Conservation (phyloP, 2,113 vertebrate species). For the Phycodurus eques region DNA sequence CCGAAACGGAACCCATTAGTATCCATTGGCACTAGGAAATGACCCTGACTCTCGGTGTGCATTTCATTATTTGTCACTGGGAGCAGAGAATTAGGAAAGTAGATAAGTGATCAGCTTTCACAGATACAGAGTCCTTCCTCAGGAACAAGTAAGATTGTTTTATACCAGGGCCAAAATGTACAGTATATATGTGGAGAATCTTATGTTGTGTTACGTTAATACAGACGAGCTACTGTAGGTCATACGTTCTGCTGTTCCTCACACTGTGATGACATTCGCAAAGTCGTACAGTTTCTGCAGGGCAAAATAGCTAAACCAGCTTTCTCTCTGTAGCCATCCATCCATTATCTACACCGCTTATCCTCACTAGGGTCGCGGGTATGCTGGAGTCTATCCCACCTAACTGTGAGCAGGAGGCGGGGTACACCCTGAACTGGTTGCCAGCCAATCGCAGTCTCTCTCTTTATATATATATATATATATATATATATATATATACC, state of each 20-base stretch:
- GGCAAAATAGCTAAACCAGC: too few relatives aligned
- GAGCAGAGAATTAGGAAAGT: slow-evolving; percentile 28
- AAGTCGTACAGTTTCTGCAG: background rate
- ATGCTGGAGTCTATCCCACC: too few relatives aligned
- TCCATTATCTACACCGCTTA: too few relatives aligned
- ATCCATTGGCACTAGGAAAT: slow-evolving; percentile 53
- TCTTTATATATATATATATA: too few relatives aligned
- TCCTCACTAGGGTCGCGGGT: too few relatives aligned
- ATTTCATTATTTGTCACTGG: slow-evolving; percentile 32
- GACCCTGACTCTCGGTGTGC: slow-evolving; percentile 49
- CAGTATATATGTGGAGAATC: slow-evolving; percentile 40
- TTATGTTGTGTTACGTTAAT: slow-evolving; percentile 33
- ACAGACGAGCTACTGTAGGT: slow-evolving; percentile 1
- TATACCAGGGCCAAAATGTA: slow-evolving; percentile 54
- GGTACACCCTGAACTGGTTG: too few relatives aligned
- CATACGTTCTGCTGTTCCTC: slow-evolving; percentile 16
- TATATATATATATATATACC: too few relatives aligned
- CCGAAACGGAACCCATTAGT: slow-evolving; percentile 54
- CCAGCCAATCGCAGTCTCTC: too few relatives aligned
- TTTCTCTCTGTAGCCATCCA: too few relatives aligned
- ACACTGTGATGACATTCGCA: background rate
- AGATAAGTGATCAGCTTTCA: slow-evolving; percentile 52
- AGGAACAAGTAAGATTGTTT: slow-evolving; percentile 38
- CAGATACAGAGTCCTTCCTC: slow-evolving; percentile 25
- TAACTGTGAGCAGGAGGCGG: too few relatives aligned